Conservation (phyloP, 30 jellyfish, hydroid and myxozoan species). For the Chironex yamaguchii region DNA sequence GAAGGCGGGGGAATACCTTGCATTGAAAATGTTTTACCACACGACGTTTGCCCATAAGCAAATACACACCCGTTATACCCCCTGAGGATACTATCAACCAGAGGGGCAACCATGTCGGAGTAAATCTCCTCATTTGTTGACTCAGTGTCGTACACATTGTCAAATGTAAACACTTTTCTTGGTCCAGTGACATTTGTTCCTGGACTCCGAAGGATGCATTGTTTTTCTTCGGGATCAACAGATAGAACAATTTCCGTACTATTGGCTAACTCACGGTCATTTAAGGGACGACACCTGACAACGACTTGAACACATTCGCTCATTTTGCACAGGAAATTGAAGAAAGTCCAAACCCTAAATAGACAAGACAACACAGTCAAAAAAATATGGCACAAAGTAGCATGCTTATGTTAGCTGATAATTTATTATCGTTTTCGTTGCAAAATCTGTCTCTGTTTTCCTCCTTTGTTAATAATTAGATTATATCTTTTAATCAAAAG, state of each 20-base stretch:
- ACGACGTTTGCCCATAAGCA: slow-evolving; percentile 98
- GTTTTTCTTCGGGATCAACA: slow-evolving; percentile 89
- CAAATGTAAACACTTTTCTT: slow-evolving; percentile 89
- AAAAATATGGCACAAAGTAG: too few species aligned
- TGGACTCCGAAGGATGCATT: slow-evolving; percentile 83
- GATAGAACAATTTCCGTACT: slow-evolving; percentile 74
- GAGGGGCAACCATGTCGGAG: slow-evolving; percentile 88
- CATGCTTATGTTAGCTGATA: too few species aligned
- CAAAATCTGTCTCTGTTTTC: too few species aligned
- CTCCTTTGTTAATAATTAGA: too few species aligned
- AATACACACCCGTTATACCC: slow-evolving; percentile 98
- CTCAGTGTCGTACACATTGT: slow-evolving; percentile 87
- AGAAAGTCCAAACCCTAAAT: neutral
- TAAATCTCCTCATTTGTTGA: slow-evolving; percentile 94
- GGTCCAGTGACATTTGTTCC: slow-evolving; percentile 80
- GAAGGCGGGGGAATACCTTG: slow-evolving; percentile 84
- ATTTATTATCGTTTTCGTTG: too few species aligned
- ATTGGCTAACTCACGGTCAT: slow-evolving; percentile 74
- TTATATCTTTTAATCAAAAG: too few species aligned
- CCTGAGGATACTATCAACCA: slow-evolving; percentile 90
- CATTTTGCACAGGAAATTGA: slow-evolving; percentile 57
- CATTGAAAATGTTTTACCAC: slow-evolving; percentile 98
- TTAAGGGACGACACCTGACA: slow-evolving; percentile 95
- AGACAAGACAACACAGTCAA: neutral
- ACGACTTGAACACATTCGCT: slow-evolving; percentile 94